Base-by-base conservation (phyloP, 2,797 vertebrate species). In the Jordanella pulchra region DNA sequence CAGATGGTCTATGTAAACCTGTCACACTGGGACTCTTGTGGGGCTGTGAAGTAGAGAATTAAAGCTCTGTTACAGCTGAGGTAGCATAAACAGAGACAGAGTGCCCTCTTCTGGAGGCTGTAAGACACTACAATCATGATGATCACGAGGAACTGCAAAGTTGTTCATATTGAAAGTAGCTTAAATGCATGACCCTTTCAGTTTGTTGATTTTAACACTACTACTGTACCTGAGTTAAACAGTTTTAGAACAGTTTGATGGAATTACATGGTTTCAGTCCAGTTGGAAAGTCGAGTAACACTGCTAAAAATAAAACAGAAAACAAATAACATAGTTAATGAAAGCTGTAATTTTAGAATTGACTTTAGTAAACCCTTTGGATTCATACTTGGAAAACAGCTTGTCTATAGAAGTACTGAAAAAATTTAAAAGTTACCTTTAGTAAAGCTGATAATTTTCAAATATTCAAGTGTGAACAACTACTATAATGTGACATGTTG, bases 1-100 rank as follows among this genome's bases (percentile, higher is more conserved):
- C 91, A 90, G 89, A 91, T 92, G 90, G 89, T 92, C 89, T 87
- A 65, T 88, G 90, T 92, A 92, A 92, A 91, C 91, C 91, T 91
- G 89, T 92, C 90, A 89, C 88, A 91, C 90, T 92, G 87, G 87
- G 80, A 73, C 88, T 92, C 84, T 91, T 92, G 92, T 93, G 72
- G 77, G 83, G 75, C 25, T 2, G 66, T 15, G 71, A 70, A 54
- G 75, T 9, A 83, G 82, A 89, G 88, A 91, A 90, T 83, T 86
- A 89, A 76, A 76, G 81, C 89, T 89, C 88, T 90, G 90, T 91
- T 90, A 70, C 27, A 65, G 54, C 25, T 55, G 30, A 2, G 25
- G 65, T 27, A 56, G 17, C 0, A 84, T 85, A 73, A 87, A 86
- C 90, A 91, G 93, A 91, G 83, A 71, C 42, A 71, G 81, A 87